Evolutionary conservation across 2,113 vertebrate species (phyloP).

Genomic region (Turdus rufiventris): DNA sequence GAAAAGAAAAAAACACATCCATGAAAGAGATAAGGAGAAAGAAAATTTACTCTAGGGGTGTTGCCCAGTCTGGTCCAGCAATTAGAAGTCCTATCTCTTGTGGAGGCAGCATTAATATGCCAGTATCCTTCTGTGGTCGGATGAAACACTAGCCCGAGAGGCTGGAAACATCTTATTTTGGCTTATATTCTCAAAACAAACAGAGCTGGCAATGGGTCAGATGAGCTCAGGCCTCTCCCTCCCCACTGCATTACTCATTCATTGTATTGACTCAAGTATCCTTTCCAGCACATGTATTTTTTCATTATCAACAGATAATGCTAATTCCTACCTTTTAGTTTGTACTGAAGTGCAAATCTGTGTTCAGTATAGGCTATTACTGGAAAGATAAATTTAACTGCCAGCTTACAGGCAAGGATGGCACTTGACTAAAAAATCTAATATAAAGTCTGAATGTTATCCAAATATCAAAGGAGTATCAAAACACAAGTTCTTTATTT

Average conservation of each 20-base stretch:
- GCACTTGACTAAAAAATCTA: background rate
- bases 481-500: background rate
- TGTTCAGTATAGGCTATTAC: background rate
- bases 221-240: background rate
- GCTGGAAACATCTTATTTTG: background rate
- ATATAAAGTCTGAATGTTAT: background rate
- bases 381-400: background rate
- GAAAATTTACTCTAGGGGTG: background rate
- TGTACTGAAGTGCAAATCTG: background rate
- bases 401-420: background rate
- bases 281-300: background rate
- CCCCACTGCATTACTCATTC: background rate
- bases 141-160: background rate
- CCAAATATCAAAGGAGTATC: background rate
- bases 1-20: background rate
- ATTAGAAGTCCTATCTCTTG: rapidly evolving
- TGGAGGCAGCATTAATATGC: background rate
- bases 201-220: background rate
- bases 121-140: background rate
- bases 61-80: background rate
- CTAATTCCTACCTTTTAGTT: background rate
- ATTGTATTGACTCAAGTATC: background rate
- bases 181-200: background rate
- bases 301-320: background rate
- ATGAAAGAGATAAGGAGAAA: background rate